Evolutionary conservation across 2,797 vertebrate genomes (phyloP), one percentile per base, ranked within the genome.

Genomic region (Diplodus puntazzo): DNA sequence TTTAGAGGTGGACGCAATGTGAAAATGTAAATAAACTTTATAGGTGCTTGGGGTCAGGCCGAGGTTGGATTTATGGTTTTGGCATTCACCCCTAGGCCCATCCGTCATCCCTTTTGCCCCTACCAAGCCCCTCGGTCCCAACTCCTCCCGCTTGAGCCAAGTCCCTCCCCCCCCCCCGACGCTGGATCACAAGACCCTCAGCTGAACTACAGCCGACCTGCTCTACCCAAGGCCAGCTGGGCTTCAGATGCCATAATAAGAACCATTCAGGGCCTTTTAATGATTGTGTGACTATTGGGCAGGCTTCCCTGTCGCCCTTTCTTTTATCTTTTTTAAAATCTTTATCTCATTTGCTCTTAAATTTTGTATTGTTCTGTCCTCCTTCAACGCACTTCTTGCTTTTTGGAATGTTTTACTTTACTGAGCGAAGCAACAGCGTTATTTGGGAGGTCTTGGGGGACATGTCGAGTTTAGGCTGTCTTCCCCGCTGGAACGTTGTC

Each of bases 191-290:
- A 94, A 96, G 96, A 97, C 96, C 96, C 96, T 96, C 94, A 91
- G 95, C 95, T 98, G 97, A 97, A 98, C 97, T 95, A 77, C 95
- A 96, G 95, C 94, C 96, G 96, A 96, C 96, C 96, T 96, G 94
- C 94, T 94, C 96, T 95, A 96, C 94, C 78, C 95, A 94, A 94
- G 94, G 96, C 95, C 96, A 97, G 96, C 96, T 97, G 96, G 95
- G 95, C 95, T 90, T 95, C 93, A 95, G 86, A 96, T 94, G 90
- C 94, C 94, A 92, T 96, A 96, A 97, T 96, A 94, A 96, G 94
- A 97, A 96, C 85, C 95, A 95, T 95, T 96, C 96, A 95, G 93
- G 93, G 73, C 73, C 82, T 90, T 34, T 93, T 89, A 94, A 93
- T 92, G 92, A 89, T 87, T 87, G 82, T 92, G 70, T 76, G 87